Base-by-base conservation (phyloP, 2,113 vertebrate genomes). In the Stigmatopora nigra region DNA sequence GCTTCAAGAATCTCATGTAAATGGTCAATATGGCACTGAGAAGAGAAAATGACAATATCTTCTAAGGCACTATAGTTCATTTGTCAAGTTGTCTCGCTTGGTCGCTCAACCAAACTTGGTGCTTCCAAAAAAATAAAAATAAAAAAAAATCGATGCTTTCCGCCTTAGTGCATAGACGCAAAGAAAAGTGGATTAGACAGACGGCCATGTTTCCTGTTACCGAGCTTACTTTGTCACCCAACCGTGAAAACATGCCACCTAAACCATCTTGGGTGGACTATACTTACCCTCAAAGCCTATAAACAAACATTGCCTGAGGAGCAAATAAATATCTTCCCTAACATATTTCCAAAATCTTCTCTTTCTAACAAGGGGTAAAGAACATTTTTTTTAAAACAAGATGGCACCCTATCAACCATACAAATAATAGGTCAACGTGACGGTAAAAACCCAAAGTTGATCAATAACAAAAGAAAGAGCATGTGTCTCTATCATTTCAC, bases 31-130 rank as follows among this genome's bases (percentile, higher is more conserved):
- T 56, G 53, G 53, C 53, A 56, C 53, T 2, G 22, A 56, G 22
- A 14, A 55, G 11, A 14, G 53, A 16, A 31, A 61, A 61, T 10
- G 44, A 19, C 36, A 38, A 41, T 35, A 64, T 49, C 47, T 36
- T 64, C 87, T 88, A 89, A 89, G 88, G 88, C 88, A 89, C 88
- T 81, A 82, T 81, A 82, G 76, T 76, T 72, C 10, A 36, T 45
- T 45, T 44, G 9, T 25, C 52, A 55, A 55, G 52, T 12, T 25
- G 52, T 61, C 58, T 38, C n/a, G 11, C 8, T 2, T 13, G 10
- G 3, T 61, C n/a, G 69, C 68, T 79, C 67, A 79, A 73, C 74
- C 78, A 19, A 80, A 76, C 63, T 67, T 65, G 65, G 77, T 78
- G 72, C 64, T 64, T 41, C 9, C 38, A 7, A 41, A 74, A 78